A percentile compares a stretch with the other conserved stretches of the same genome.
Evolutionary conservation across 2,797 vertebrate species (phyloP).

Genomic region (Lacerta agilis): DNA sequence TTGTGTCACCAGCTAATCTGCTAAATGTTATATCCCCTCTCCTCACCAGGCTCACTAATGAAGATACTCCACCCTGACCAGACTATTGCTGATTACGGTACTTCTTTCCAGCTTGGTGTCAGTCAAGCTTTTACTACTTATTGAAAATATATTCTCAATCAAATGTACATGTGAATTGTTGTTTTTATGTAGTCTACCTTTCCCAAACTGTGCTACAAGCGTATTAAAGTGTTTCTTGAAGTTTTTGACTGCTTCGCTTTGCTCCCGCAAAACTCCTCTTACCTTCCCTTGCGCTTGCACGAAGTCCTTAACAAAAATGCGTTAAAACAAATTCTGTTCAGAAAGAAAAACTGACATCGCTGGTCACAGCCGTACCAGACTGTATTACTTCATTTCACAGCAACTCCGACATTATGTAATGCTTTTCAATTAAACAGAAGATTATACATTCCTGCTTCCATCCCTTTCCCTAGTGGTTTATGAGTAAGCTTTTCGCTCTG

Average conservation of each 20-base stretch:
- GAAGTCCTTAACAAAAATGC: conserved; percentile 8
- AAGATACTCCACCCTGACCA: neutral
- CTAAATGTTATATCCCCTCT: neutral
- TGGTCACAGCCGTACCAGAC: neutral
- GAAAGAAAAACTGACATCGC: conserved; percentile 1
- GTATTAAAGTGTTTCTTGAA: neutral
- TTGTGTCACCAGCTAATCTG: neutral
- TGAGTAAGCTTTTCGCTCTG: conserved; percentile 38
- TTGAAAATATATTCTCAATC: neutral
- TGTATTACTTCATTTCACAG: conserved; percentile 42
- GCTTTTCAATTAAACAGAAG: conserved; percentile 59
- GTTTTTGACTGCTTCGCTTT: neutral
- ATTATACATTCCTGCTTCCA: conserved; percentile 41
- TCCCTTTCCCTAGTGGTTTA: conserved; percentile 35
- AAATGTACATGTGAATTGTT: neutral
- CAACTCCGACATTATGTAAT: conserved; percentile 52
- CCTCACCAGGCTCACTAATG: neutral
- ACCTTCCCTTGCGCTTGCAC: neutral
- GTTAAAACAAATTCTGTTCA: neutral
- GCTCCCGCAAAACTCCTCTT: neutral
- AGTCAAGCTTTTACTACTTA: neutral
- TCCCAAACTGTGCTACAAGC: neutral
- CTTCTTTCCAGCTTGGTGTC: neutral
- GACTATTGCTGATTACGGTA: too few relatives aligned
- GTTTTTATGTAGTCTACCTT: neutral